Evolutionary conservation across 2,797 vertebrate species (phyloP).

Genomic region (Trichosurus vulpecula): DNA sequence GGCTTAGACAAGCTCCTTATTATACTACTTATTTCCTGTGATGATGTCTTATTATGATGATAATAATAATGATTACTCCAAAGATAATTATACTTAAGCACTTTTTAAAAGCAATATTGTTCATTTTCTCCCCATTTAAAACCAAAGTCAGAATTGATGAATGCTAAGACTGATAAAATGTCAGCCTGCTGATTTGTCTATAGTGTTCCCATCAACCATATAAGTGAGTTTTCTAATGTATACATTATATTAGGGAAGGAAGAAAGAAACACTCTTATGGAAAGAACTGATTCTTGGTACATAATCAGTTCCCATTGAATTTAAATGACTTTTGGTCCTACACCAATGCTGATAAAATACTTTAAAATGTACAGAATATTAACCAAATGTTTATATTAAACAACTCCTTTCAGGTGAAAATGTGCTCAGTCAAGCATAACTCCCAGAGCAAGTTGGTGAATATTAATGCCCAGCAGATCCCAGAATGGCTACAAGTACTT

Average conservation of each 20-base stretch:
- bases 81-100: conserved; percentile 78
- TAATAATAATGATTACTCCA: conserved; percentile 75
- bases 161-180: conserved; percentile 71
- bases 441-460: conserved; percentile 78
- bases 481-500: conserved; percentile 75
- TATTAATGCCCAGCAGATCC: conserved; percentile 82
- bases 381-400: conserved; percentile 87
- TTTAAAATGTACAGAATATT: conserved; percentile 86
- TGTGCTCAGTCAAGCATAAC: conserved; percentile 78
- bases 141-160: conserved; percentile 63
- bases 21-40: conserved; percentile 63
- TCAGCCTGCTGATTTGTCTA: conserved; percentile 71
- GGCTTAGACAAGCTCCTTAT: conserved; percentile 32
- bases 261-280: conserved; percentile 75
- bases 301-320: conserved; percentile 85
- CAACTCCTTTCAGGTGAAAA: conserved; percentile 85
- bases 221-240: conserved; percentile 80
- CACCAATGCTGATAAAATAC: conserved; percentile 83
- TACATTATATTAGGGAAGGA: conserved; percentile 71
- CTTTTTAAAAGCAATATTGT: conserved; percentile 71
- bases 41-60: conserved; percentile 74
- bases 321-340: conserved; percentile 84
- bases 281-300: conserved; percentile 76
- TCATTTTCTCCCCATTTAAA: conserved; percentile 69
- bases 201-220: conserved; percentile 72